Base-by-base conservation (phyloP, 2,797 vertebrate species). In the Microhierax caerulescens region DNA sequence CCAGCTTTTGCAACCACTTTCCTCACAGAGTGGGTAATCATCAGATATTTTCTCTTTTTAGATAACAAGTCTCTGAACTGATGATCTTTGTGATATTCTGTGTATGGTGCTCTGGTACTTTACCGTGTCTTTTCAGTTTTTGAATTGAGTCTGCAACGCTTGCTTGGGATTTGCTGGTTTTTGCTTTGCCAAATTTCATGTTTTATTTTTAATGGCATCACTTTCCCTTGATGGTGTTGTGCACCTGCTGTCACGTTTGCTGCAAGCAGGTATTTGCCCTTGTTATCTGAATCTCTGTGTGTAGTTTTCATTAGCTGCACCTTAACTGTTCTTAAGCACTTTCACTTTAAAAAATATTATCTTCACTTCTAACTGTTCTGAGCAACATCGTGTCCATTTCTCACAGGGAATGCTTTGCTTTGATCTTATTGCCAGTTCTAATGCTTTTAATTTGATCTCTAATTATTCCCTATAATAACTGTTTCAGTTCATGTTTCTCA, bases 391-490 rank as follows among this genome's bases (percentile, higher is more conserved):
- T 10, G 37, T 93, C 86, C 83, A 72, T 90, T 93, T 89, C 94
- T 95, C 87, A 57, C 39, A 79, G 68, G 41, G 80, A 92, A 82
- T 25, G n/a, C 24, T 87, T 94, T 82, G n/a, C 90, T 96, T 97
- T 97, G 95, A 95, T 97, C 88, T 95, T 82, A 23, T 85, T 95
- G 92, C 93, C 92, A 92, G 85, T 68, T 89, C 84, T 95, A 94
- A 95, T 92, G 90, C 41, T 94, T 96, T 95, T 93, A 92, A 95
- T 93, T 94, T 93, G 90, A 92, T 95, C 92, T 95, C 70, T 93
- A 95, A 94, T 96, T 96, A 94, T 90, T 97, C 70, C 22, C 48
- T 80, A 15, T 87, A 95, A 93, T 74, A 95, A 90, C 64, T 92
- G 80, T 96, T 97, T 90, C 83, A 93, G 75, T 92, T 89, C 93